Evolutionary conservation across 2,113 vertebrate genomes (phyloP), one percentile per base, ranked within the genome.

Genomic region (Pteropus alecto): DNA sequence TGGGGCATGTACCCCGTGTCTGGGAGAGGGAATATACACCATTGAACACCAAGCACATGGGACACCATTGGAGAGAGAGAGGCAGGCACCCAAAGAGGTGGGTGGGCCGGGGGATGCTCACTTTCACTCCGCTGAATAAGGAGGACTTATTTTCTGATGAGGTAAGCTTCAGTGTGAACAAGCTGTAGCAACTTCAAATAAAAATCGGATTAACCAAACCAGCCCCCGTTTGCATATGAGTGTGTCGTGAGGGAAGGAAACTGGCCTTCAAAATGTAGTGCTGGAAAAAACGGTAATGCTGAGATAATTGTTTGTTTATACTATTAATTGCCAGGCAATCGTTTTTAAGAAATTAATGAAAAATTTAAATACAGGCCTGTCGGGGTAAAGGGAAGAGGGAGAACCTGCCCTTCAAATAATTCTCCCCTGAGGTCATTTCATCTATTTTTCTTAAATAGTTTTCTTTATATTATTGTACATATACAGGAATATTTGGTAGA

Each of bases 11-110:
- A 98, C 98, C 98, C 98, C 98, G 98, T 97, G 98, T 99, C 98
- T 98, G 98, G 99, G 99, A 98, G 98, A 98, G 99, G 98, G 99
- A 99, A 99, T 99, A 99, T 99, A 99, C 99, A 99, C 99, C 99
- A 99, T 98, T 99, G 99, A 99, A 99, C 99, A 99, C 98, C 98
- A 98, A 99, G 98, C 98, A 99, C 98, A 98, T 96, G 87, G 97
- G 79, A 96, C 95, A 93, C 90, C 96, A 70, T 2, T 1, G 90
- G 85, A 41, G 76, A 94, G 71, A 77, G 41, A 71, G 84, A 96
- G 94, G 93, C 98, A 98, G 97, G 91, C 89, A 65, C 97, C 98
- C 92, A 78, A 90, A 90, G 84, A 93, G 94, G 65, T 43, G 96
- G 97, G 65, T 96, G 95, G 96, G 97, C 94, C 97, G 97, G 93